These are phyloP conservation scores for Plebejus anna DNA, from an alignment of 2,888 invertebrate genomes.

Conservation along the genomic window DNA sequence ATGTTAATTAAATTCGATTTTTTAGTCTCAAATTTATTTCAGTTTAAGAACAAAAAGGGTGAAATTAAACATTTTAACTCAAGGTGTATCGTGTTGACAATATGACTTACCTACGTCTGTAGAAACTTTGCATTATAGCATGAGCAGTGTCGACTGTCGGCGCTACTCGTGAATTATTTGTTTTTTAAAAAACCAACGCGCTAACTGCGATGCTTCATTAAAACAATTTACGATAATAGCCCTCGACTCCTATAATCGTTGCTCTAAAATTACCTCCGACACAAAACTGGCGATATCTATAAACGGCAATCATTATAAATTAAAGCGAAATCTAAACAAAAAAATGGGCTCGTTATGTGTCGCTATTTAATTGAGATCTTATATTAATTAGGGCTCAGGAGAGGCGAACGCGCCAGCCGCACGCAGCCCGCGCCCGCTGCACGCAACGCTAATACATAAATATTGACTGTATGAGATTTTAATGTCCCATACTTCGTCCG, in stretches of 20 bases:
- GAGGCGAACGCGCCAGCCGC: slow-evolving; percentile 70
- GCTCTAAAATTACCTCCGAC: slow-evolving; percentile 14
- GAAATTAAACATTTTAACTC: not conserved
- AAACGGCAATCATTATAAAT: slow-evolving; percentile 29
- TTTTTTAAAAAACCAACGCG: not conserved
- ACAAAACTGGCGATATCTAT: slow-evolving; percentile 16
- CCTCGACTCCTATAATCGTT: not conserved
- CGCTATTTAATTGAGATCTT: slow-evolving; percentile 80
- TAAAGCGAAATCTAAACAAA: slow-evolving; percentile 46
- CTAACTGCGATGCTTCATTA: not conserved
- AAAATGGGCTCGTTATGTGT: slow-evolving; percentile 73
- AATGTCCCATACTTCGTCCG: slow-evolving; percentile 30
- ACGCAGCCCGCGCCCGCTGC: slow-evolving; percentile 74
- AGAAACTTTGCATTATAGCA: not conserved
- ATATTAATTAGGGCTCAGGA: slow-evolving; percentile 77
- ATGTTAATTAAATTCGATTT: slow-evolving; percentile 25
- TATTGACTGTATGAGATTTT: slow-evolving; percentile 43
- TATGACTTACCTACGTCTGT: not conserved
- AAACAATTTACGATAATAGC: not conserved
- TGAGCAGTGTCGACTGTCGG: not conserved
- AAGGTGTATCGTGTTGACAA: not conserved
- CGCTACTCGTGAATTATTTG: not conserved
- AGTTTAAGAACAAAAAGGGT: not conserved
- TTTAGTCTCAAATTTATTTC: not conserved
- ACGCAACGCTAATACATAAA: slow-evolving; percentile 40